phyloP scores from a whole-genome alignment of 2,113 vertebrate genomes.

The Mus pahari region DNA sequence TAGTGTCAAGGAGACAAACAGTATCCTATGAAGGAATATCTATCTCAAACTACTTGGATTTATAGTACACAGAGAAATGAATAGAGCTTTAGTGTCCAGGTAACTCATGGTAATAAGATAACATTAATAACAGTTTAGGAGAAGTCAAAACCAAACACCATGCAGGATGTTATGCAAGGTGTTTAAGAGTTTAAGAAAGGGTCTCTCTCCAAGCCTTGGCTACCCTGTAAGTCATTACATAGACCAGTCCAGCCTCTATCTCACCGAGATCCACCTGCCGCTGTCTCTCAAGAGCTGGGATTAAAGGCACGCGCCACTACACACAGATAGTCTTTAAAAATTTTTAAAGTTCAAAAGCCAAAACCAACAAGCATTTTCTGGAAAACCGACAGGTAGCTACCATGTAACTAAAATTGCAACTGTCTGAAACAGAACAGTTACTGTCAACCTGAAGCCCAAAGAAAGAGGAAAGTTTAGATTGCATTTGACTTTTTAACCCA shows the following conservation, averaged over 20 bases:
- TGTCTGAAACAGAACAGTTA: constrained; percentile 20
- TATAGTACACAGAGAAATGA: background rate
- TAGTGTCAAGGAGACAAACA: background rate
- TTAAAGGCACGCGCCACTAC: background rate
- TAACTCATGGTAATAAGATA: background rate
- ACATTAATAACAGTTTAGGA: background rate
- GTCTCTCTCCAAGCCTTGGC: background rate
- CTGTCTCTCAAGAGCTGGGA: background rate
- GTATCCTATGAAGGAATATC: background rate
- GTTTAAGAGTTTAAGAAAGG: background rate
- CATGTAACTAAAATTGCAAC: constrained; percentile 4
- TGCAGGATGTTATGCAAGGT: background rate
- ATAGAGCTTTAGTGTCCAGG: background rate
- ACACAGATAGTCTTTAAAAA: background rate
- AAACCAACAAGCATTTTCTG: background rate
- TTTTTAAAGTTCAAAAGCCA: constrained; percentile 12
- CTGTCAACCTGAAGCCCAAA: constrained; percentile 2
- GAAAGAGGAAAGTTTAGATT: background rate
- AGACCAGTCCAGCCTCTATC: background rate
- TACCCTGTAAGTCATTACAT: background rate
- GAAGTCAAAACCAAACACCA: constrained; percentile 25
- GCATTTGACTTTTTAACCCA: background rate
- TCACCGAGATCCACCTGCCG: background rate
- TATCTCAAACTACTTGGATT: constrained; percentile 14
- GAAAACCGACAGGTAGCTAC: constrained; percentile 24